phyloP scores from a whole-genome alignment of 2,797 vertebrate genomes.

The Phaenicophaeus curvirostris region DNA sequence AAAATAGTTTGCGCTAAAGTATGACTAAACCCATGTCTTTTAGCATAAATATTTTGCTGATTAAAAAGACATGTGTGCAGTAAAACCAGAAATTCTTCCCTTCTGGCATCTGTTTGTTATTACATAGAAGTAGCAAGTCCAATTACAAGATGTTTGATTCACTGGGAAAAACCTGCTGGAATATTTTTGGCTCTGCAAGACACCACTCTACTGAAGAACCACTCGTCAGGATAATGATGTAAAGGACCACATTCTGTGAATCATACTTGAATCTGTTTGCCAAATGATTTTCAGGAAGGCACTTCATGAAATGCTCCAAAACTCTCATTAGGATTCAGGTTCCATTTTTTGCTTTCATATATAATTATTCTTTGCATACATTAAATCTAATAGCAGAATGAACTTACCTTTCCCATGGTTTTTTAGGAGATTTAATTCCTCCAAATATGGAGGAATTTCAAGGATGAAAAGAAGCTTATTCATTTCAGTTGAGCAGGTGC shows the following conservation, averaged over 20 bases:
- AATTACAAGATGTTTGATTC: constrained; percentile 53
- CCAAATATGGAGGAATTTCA: neutral
- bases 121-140: constrained; percentile 27
- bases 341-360: neutral
- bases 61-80: neutral
- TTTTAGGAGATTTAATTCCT: neutral
- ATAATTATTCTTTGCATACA: neutral
- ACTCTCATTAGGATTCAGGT: neutral
- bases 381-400: neutral
- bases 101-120: constrained; percentile 23
- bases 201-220: constrained; percentile 50
- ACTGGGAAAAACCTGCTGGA: constrained; percentile 46
- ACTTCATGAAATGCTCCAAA: neutral
- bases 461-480: neutral
- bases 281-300: constrained; percentile 26
- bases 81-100: neutral
- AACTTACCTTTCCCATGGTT: neutral
- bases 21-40: neutral
- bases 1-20: neutral
- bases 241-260: constrained; percentile 44
- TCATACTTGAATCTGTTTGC: constrained; percentile 19
- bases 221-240: constrained; percentile 46
- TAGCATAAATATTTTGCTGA: constrained; percentile 28
- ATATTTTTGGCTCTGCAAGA: constrained; percentile 40
- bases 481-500: neutral